These are phyloP conservation scores for Metopia argyrocephala DNA, from an alignment of 2,888 invertebrate genomes.

Conservation along the genomic window DNA sequence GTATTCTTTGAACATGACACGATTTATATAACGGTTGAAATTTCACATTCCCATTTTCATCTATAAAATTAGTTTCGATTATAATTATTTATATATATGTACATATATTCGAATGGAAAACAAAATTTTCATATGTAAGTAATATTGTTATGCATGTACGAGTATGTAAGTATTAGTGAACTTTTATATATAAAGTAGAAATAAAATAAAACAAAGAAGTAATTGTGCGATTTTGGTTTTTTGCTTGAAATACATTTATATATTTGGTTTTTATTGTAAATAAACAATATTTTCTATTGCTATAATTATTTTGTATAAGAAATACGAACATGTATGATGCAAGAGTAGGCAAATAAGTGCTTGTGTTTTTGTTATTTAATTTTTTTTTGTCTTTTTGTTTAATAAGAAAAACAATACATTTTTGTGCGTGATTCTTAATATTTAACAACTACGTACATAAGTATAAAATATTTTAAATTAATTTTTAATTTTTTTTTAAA, in stretches of 20 bases:
- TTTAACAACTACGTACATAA: slow-evolving; percentile 14
- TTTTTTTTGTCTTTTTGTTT: slow-evolving; percentile 34
- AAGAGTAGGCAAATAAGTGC: too few relatives aligned
- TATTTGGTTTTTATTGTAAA: slow-evolving; percentile 58
- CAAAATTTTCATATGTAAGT: too few relatives aligned
- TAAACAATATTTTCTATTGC: slow-evolving; percentile 37
- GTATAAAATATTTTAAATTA: too few relatives aligned
- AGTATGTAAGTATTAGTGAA: neutral
- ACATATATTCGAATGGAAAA: neutral
- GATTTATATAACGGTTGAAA: slow-evolving; percentile 88
- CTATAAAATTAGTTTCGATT: slow-evolving; percentile 76
- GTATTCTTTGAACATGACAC: slow-evolving; percentile 85
- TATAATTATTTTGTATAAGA: slow-evolving; percentile 20
- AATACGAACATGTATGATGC: slow-evolving; percentile 28
- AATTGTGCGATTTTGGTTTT: slow-evolving; percentile 30
- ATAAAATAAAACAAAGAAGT: slow-evolving; percentile 14
- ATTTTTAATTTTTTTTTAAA: too few relatives aligned
- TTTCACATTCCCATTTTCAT: slow-evolving; percentile 81
- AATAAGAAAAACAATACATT: slow-evolving; percentile 44
- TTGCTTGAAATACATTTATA: slow-evolving; percentile 4
- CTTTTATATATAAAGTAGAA: neutral
- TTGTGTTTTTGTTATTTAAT: too few relatives aligned
- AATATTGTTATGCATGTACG: too few relatives aligned
- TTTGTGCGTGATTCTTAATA: slow-evolving; percentile 48
- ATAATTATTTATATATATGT: slow-evolving; percentile 16